phyloP scores from a whole-genome alignment of 2,797 vertebrate genomes.

The Geotrypetes seraphini region DNA sequence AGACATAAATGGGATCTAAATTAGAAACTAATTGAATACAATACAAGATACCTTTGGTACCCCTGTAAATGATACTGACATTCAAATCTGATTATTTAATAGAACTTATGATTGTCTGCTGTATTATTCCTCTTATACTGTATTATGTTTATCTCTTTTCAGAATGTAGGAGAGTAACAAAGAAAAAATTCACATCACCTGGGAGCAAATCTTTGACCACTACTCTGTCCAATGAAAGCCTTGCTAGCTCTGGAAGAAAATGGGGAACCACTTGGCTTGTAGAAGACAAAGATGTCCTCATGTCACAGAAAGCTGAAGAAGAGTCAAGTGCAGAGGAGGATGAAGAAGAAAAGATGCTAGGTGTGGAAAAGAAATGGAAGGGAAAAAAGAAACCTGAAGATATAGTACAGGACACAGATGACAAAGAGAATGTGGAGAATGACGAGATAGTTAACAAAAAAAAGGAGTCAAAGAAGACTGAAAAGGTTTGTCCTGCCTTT shows the following conservation, averaged over 20 bases:
- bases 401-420: not conserved
- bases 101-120: too few species aligned
- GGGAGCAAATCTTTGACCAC: constrained; percentile 6
- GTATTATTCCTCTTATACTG: constrained; percentile 3
- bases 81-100: too few species aligned
- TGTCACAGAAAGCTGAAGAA: constrained; percentile 10
- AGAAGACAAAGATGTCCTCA: not conserved
- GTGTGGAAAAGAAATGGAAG: too few species aligned
- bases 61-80: too few species aligned
- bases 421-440: not conserved
- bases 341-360: too few species aligned
- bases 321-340: too few species aligned
- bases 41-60: too few species aligned
- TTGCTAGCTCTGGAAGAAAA: not conserved
- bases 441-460: too few species aligned
- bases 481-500: too few species aligned
- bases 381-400: not conserved
- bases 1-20: not conserved
- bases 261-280: not conserved
- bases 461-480: too few species aligned
- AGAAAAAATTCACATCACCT: constrained; percentile 25
- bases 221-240: not conserved
- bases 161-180: constrained; percentile 17
- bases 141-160: constrained; percentile 12
- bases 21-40: too few species aligned